phyloP scores from a whole-genome alignment of 2,797 vertebrate species.

The Gobio occitaniae region DNA sequence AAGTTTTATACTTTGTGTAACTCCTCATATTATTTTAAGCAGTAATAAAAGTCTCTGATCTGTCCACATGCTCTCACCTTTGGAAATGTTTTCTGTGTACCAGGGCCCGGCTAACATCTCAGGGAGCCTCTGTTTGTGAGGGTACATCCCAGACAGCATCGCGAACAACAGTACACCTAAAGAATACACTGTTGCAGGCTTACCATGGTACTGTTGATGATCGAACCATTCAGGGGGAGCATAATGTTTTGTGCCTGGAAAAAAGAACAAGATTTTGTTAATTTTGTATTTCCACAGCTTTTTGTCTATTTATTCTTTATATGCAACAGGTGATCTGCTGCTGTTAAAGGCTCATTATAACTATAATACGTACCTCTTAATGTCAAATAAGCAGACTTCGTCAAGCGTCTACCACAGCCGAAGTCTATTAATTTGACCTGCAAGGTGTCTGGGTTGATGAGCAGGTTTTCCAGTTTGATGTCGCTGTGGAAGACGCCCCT shows the following conservation, averaged over 20 bases:
- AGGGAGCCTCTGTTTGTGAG: rapidly evolving
- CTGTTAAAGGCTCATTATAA: no score
- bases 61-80: background rate
- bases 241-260: background rate
- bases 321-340: no score
- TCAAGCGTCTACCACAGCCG: background rate
- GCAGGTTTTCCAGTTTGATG: constrained; percentile 15
- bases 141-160: background rate
- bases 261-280: background rate
- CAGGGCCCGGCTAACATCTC: background rate
- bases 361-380: background rate
- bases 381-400: background rate
- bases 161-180: background rate
- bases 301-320: background rate
- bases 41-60: background rate
- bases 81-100: background rate
- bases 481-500: background rate
- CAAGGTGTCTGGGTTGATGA: background rate
- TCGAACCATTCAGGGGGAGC: background rate
- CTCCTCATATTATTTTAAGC: background rate
- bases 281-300: background rate
- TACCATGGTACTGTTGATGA: background rate
- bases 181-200: constrained; percentile 7
- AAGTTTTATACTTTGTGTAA: background rate
- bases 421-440: constrained; percentile 4